A percentile compares a stretch with the other conserved stretches of the same genome.
phyloP scores from a whole-genome alignment of 2,888 invertebrate genomes.

The Hyposoter dolosus region DNA sequence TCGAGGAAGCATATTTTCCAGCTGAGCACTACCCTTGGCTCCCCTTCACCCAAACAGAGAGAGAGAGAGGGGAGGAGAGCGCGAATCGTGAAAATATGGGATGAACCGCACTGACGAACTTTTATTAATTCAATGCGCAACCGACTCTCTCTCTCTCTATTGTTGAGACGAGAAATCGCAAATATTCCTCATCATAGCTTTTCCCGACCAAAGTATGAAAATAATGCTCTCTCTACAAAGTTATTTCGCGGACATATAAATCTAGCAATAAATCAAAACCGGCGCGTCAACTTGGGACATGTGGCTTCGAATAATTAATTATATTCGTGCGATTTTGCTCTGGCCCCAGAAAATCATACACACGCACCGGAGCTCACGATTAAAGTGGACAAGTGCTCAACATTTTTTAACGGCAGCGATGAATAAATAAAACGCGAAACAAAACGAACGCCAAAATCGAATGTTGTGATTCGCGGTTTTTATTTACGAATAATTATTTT shows the following conservation, averaged over 20 bases:
- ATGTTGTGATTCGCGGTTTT: not conserved
- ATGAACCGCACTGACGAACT: slow-evolving; percentile 77
- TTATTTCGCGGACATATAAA: slow-evolving; percentile 30
- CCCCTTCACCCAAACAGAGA: not conserved
- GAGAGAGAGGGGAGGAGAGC: slow-evolving; percentile 25
- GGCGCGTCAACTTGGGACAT: slow-evolving; percentile 60
- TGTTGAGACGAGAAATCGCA: slow-evolving; percentile 9
- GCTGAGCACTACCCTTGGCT: slow-evolving; percentile 47
- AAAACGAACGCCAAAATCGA: not conserved
- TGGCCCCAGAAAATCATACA: not conserved
- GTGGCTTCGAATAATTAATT: slow-evolving; percentile 57
- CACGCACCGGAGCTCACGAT: not conserved
- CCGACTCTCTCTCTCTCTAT: slow-evolving; percentile 1
- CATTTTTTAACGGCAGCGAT: slow-evolving; percentile 21
- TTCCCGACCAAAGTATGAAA: slow-evolving; percentile 54
- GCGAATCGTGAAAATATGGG: slow-evolving; percentile 70
- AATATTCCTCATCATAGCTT: slow-evolving; percentile 14
- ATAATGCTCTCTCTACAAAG: slow-evolving; percentile 5
- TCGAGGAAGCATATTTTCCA: slow-evolving; percentile 76
- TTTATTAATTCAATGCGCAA: slow-evolving; percentile 78
- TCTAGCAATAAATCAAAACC: no score
- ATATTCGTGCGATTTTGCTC: slow-evolving; percentile 44
- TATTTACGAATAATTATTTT: not conserved
- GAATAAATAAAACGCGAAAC: not conserved
- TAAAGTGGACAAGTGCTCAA: not conserved